phyloP scores from a whole-genome alignment of 2,797 vertebrate genomes.

The Anguilla pacifica region DNA sequence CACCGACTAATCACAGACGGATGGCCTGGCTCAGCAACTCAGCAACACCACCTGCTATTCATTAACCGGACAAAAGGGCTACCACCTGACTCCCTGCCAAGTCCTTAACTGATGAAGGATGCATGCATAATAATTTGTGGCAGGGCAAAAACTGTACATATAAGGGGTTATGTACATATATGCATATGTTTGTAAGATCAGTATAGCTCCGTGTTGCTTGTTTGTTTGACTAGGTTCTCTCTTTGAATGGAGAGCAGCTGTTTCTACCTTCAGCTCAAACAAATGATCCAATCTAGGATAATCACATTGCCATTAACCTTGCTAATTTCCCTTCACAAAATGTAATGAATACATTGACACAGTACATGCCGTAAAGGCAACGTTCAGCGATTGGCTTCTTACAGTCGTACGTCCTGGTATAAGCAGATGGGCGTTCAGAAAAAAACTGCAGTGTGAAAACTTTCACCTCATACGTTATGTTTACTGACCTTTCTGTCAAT shows the following conservation, averaged over 20 bases:
- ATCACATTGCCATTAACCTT: conserved; percentile 17
- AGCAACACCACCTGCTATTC: background rate
- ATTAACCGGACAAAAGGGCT: background rate
- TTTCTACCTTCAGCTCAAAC: background rate
- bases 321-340: background rate
- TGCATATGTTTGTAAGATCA: background rate
- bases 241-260: background rate
- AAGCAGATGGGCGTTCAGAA: background rate
- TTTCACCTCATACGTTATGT: background rate
- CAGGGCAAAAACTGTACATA: background rate
- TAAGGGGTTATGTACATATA: background rate
- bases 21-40: background rate
- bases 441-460: background rate
- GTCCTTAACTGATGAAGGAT: background rate
- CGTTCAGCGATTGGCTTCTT: background rate
- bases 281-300: background rate
- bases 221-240: background rate
- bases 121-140: conserved; percentile 5
- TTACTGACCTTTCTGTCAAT: conserved; percentile 12
- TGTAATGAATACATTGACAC: background rate
- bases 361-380: too few species aligned
- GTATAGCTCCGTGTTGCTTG: background rate
- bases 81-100: background rate
- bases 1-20: background rate
- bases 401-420: background rate